These are phyloP conservation scores for Myotis pilosus DNA, from an alignment of 2,797 vertebrate species.

Conservation along the genomic window DNA sequence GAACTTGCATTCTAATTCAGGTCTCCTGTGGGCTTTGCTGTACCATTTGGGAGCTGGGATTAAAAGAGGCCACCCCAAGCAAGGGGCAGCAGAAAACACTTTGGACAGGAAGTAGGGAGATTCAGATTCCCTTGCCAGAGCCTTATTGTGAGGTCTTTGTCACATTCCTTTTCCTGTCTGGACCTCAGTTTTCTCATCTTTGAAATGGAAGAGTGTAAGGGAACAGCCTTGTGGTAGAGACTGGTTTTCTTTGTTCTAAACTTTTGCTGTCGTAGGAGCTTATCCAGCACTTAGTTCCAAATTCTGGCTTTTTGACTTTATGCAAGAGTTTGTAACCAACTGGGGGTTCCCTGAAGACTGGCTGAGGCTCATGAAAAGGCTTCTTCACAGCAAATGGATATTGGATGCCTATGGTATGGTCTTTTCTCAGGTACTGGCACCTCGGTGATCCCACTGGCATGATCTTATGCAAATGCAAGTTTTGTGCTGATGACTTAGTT, in stretches of 20 bases:
- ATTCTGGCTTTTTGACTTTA: slow-evolving; percentile 55
- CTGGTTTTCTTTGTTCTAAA: neutral
- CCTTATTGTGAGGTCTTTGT: neutral
- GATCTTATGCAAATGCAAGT: slow-evolving; percentile 48
- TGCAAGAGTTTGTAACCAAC: slow-evolving; percentile 4
- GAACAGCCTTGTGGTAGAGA: neutral
- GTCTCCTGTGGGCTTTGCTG: neutral
- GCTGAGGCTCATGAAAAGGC: neutral
- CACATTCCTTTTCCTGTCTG: neutral
- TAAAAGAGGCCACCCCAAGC: neutral
- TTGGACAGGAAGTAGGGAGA: neutral
- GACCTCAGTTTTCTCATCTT: neutral
- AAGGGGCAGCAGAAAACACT: neutral
- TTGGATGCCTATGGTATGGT: neutral
- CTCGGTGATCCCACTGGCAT: neutral
- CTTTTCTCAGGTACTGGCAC: neutral
- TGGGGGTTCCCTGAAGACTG: neutral
- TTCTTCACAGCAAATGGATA: neutral
- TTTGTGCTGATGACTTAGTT: slow-evolving; percentile 6
- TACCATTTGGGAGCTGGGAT: neutral
- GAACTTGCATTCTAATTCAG: neutral
- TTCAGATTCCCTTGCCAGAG: neutral
- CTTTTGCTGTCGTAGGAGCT: slow-evolving; percentile 59
- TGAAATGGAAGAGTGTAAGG: neutral
- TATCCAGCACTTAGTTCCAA: slow-evolving; percentile 65